A percentile compares a stretch with the other conserved stretches of the same genome.
phyloP scores from a whole-genome alignment of 2,797 vertebrate species.

The Siniperca obscura region DNA sequence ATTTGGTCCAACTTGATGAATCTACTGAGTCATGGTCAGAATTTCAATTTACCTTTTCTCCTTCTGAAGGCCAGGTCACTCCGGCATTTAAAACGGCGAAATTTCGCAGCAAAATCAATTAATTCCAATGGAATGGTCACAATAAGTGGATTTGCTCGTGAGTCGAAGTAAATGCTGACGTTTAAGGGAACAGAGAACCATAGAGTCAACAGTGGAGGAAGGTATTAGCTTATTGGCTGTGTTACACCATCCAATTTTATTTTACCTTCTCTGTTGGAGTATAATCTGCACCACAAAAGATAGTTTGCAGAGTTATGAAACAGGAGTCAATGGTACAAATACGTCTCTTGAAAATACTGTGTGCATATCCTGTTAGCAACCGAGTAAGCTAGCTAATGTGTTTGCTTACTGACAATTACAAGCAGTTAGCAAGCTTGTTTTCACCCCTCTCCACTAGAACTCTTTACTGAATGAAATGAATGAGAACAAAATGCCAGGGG shows the following conservation, averaged over 20 bases:
- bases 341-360: background rate
- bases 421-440: background rate
- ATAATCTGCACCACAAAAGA: background rate
- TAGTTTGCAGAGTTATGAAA: background rate
- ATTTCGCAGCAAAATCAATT: background rate
- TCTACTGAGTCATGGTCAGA: background rate
- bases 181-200: background rate
- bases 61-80: constrained; percentile 19
- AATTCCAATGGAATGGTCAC: background rate
- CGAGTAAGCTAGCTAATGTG: background rate
- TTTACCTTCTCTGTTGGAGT: background rate
- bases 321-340: background rate
- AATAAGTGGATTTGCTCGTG: background rate
- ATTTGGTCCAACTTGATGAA: constrained; percentile 8
- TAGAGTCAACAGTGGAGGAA: background rate
- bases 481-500: too few relatives aligned
- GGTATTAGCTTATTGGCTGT: background rate
- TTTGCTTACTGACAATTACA: background rate
- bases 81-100: background rate
- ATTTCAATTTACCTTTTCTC: constrained; percentile 18
- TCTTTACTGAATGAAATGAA: background rate
- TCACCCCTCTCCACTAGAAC: background rate
- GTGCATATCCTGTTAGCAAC: background rate
- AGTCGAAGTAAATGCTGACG: background rate
- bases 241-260: background rate